Conservation (phyloP, 2,888 invertebrate genomes). For the Pteria penguin region DNA sequence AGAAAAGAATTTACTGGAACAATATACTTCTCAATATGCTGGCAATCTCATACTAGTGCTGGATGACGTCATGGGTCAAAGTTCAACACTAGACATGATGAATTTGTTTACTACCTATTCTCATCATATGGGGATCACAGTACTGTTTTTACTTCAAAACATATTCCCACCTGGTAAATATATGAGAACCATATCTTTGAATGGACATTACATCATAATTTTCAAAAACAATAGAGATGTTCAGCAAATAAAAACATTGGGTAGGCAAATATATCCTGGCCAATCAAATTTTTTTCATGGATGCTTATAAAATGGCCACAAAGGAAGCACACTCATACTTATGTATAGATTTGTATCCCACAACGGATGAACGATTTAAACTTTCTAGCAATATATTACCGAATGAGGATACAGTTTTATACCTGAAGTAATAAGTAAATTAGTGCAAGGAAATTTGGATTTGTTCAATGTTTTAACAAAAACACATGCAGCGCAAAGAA, state of each 20-base stretch:
- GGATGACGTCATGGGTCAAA: conserved; percentile 38
- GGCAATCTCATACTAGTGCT: conserved; percentile 26
- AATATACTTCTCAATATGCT: conserved; percentile 16
- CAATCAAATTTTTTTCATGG: conserved; percentile 44
- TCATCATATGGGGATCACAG: conserved; percentile 37
- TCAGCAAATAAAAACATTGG: conserved; percentile 43
- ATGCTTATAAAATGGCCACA: conserved; percentile 40
- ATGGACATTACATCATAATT: conserved; percentile 40
- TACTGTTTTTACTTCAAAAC: conserved; percentile 25
- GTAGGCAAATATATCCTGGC: conserved; percentile 44
- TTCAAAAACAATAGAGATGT: conserved; percentile 43
- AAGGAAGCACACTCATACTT: conserved; percentile 26
- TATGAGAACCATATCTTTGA: conserved; percentile 27
- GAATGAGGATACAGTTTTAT: conserved; percentile 35
- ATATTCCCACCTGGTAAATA: conserved; percentile 28
- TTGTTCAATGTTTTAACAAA: conserved; percentile 34
- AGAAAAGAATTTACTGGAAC: conserved; percentile 26
- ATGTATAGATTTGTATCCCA: conserved; percentile 33
- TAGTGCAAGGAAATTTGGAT: conserved; percentile 12
- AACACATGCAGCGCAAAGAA: conserved; percentile 24
- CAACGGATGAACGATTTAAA: conserved; percentile 30
- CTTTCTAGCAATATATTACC: conserved; percentile 40
- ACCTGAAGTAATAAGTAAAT: conserved; percentile 11
- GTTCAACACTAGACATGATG: conserved; percentile 13
- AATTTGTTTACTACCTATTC: conserved; percentile 35